phyloP scores from a whole-genome alignment of 2,113 vertebrate species.

The Bufo gargarizans region DNA sequence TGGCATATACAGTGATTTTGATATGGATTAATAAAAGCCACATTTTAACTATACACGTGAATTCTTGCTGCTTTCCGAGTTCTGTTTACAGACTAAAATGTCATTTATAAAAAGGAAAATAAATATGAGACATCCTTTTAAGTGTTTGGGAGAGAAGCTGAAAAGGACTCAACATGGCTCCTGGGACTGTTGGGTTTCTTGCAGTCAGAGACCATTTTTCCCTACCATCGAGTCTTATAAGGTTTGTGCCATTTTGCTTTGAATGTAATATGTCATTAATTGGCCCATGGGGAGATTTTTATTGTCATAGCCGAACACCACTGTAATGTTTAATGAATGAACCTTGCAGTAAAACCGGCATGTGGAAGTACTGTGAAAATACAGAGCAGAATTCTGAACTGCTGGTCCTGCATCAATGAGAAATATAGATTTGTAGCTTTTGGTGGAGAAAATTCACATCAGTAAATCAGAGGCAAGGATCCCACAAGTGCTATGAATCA shows the following conservation, averaged over 20 bases:
- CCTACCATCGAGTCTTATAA: not conserved
- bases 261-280: not conserved
- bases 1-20: too few relatives aligned
- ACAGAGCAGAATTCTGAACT: not conserved
- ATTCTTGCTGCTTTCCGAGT: too few relatives aligned
- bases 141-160: not conserved
- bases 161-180: constrained; percentile 13
- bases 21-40: too few relatives aligned
- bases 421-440: not conserved
- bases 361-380: not conserved
- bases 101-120: too few relatives aligned
- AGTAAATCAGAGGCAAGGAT: constrained; percentile 18
- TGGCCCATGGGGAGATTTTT: not conserved
- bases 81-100: too few relatives aligned
- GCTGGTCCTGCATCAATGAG: not conserved
- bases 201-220: not conserved
- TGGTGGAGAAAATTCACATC: not conserved
- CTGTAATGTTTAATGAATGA: not conserved
- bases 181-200: not conserved
- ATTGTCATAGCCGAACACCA: not conserved
- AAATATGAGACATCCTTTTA: too few relatives aligned
- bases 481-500: constrained; percentile 21
- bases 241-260: not conserved
- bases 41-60: too few relatives aligned
- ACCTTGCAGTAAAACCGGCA: not conserved